These are phyloP conservation scores for Polia nebulosa DNA, from an alignment of 2,888 invertebrate genomes.

Conservation along the genomic window DNA sequence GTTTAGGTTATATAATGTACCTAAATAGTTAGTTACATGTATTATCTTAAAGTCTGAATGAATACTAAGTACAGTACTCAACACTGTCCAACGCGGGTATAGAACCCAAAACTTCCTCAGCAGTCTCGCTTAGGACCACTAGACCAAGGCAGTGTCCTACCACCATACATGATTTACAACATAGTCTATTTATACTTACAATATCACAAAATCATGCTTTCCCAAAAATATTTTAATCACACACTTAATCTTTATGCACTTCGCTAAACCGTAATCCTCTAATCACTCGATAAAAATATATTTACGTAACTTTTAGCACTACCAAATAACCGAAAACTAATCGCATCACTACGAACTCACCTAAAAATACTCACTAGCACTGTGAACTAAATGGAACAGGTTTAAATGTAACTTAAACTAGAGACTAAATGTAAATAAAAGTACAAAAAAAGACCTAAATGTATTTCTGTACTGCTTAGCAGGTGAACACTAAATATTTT, in stretches of 20 bases:
- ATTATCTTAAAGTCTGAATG: too few relatives aligned
- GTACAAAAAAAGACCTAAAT: background rate
- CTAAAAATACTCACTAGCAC: background rate
- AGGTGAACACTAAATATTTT: constrained; percentile 48
- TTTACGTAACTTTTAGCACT: constrained; percentile 39
- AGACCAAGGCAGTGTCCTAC: too few relatives aligned
- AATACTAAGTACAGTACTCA: too few relatives aligned
- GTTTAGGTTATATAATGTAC: too few relatives aligned
- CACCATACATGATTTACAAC: background rate
- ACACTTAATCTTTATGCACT: constrained; percentile 32
- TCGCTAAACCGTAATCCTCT: constrained; percentile 14
- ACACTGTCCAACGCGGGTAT: too few relatives aligned
- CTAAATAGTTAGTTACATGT: too few relatives aligned
- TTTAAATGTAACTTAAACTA: constrained; percentile 11
- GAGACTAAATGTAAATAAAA: constrained; percentile 16
- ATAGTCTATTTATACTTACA: constrained; percentile 18
- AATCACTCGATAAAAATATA: constrained; percentile 38
- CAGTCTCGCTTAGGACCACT: too few relatives aligned
- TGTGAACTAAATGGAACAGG: background rate
- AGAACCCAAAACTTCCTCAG: too few relatives aligned
- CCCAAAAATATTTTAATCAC: constrained; percentile 11
- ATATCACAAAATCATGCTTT: background rate
- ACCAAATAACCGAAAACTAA: background rate
- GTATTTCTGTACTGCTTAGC: constrained; percentile 14
- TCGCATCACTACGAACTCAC: background rate